Conservation (phyloP, 2,797 vertebrate genomes). For the Okamejei kenojei region DNA sequence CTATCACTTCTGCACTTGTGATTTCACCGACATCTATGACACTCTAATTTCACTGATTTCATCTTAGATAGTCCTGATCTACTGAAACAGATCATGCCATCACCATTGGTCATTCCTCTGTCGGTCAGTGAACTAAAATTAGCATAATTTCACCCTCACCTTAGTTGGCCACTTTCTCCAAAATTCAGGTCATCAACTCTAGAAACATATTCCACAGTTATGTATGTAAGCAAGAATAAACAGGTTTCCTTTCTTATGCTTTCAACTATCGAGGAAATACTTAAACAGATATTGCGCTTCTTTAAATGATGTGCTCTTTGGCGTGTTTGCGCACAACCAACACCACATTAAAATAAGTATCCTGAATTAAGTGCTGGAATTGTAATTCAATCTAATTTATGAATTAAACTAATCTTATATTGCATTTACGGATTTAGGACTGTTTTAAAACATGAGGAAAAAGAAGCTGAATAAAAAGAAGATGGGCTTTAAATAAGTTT, state of each 20-base stretch:
- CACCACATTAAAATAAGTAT: not conserved
- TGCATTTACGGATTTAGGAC: not conserved
- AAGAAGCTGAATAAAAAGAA: no score
- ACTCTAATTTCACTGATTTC: not conserved
- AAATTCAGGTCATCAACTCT: not conserved
- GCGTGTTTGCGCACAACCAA: not conserved
- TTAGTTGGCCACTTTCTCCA: conserved; percentile 1
- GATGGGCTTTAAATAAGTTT: not conserved
- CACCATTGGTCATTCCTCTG: not conserved
- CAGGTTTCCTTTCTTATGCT: not conserved
- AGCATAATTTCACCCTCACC: conserved; percentile 2
- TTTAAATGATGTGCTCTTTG: not conserved
- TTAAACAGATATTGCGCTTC: not conserved
- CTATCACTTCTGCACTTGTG: not conserved
- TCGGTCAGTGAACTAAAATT: not conserved
- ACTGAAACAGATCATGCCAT: not conserved
- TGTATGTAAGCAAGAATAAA: not conserved
- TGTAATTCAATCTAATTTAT: not conserved
- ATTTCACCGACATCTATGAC: not conserved
- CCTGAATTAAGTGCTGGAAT: not conserved
- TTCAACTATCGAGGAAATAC: not conserved
- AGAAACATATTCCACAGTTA: not conserved
- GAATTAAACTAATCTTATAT: not conserved
- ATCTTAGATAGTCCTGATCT: not conserved
- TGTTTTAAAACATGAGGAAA: not conserved